Conservation (phyloP, 2,113 vertebrate species). For the Amphilophus citrinellus region DNA sequence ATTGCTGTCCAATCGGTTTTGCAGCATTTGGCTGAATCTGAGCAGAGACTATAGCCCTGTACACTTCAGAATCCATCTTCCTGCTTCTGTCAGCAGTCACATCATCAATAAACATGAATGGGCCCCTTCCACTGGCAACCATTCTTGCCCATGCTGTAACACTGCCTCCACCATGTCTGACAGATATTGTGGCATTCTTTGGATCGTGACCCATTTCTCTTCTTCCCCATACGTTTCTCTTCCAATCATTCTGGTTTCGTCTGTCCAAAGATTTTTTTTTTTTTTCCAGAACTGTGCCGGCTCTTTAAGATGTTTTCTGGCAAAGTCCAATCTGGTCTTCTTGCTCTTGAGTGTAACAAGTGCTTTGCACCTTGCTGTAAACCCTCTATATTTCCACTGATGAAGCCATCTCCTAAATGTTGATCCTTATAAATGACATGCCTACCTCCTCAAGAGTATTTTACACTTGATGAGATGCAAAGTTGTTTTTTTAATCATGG, state of each 20-base stretch:
- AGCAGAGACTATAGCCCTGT: too few relatives aligned
- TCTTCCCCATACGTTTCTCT: not conserved
- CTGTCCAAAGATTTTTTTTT: too few relatives aligned
- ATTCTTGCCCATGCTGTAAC: not conserved
- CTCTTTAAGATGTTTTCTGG: not conserved
- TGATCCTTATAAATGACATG: too few relatives aligned
- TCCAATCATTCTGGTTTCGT: too few relatives aligned
- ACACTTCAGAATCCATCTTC: too few relatives aligned
- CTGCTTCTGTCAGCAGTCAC: too few relatives aligned
- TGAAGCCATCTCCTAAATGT: not conserved
- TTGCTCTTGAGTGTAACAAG: not conserved
- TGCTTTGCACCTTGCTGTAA: not conserved
- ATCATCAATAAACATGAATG: not conserved
- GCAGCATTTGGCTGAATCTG: not conserved
- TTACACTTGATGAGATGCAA: too few relatives aligned
- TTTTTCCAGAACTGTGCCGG: accelerated
- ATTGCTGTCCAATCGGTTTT: too few relatives aligned
- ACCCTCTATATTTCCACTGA: not conserved
- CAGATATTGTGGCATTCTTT: not conserved
- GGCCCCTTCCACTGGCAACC: not conserved
- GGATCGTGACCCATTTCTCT: not conserved
- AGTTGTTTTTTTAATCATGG: too few relatives aligned
- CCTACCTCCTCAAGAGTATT: too few relatives aligned
- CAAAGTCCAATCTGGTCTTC: not conserved
- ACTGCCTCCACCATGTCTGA: not conserved